Conservation (phyloP, 2,797 vertebrate species). For the Lagorchestes hirsutus region DNA sequence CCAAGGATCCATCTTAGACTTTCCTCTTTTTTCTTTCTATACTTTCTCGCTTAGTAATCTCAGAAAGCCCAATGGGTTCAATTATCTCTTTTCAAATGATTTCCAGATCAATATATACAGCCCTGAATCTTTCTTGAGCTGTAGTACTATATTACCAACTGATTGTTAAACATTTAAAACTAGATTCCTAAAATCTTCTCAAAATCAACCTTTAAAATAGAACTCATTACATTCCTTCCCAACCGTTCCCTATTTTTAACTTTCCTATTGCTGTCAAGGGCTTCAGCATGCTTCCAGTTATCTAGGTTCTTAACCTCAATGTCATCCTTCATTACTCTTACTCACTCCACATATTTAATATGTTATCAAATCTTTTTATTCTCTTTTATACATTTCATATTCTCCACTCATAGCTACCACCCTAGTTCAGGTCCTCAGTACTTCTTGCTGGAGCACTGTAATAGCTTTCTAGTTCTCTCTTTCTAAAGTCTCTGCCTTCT, state of each 20-base stretch:
- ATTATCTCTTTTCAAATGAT: background rate
- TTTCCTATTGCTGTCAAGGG: background rate
- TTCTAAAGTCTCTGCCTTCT: background rate
- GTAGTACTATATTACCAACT: background rate
- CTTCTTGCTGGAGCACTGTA: background rate
- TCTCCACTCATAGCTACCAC: background rate
- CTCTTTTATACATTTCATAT: background rate
- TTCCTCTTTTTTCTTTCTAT: background rate
- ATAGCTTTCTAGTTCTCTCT: background rate
- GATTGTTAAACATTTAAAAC: background rate
- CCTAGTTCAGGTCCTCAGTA: background rate
- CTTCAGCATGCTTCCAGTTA: background rate
- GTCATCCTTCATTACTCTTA: background rate
- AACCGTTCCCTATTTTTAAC: background rate
- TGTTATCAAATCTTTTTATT: background rate
- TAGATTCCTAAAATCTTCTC: background rate
- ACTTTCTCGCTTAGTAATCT: background rate
- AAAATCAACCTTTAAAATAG: background rate
- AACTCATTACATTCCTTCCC: background rate
- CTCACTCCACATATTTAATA: background rate
- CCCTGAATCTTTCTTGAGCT: background rate
- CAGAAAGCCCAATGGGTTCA: background rate
- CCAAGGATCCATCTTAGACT: background rate
- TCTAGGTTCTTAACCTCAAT: background rate
- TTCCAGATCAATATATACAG: background rate